Conservation (phyloP, 2,113 vertebrate species). For the Marcusenius ussheri region DNA sequence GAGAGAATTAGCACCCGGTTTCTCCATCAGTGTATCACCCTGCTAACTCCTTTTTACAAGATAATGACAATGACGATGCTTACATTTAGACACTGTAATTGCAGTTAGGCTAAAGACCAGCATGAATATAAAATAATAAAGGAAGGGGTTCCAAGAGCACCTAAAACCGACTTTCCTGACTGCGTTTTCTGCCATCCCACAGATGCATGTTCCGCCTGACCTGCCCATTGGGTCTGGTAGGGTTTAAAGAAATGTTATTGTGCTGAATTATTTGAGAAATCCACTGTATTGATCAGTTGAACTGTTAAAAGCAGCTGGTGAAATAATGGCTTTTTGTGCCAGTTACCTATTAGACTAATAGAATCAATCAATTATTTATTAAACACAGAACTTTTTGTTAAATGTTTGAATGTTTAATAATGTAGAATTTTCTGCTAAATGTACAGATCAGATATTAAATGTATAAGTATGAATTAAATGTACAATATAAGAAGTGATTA, state of each 20-base stretch:
- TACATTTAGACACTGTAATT: background rate
- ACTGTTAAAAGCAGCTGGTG: background rate
- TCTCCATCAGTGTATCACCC: background rate
- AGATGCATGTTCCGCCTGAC: background rate
- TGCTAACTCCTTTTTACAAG: background rate
- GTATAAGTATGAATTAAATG: conserved; percentile 6
- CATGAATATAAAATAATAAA: background rate
- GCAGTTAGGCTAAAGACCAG: background rate
- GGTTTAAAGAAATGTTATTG: background rate
- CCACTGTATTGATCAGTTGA: background rate
- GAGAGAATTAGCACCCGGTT: background rate
- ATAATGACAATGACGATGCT: background rate
- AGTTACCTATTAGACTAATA: background rate
- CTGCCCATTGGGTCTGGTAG: background rate
- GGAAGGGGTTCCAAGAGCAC: background rate
- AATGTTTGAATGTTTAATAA: background rate
- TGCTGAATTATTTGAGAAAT: background rate
- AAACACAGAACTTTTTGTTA: background rate
- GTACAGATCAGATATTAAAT: conserved; percentile 1
- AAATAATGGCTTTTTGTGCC: background rate
- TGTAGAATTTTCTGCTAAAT: background rate
- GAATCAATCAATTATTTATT: conserved; percentile 3
- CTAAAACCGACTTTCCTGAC: background rate
- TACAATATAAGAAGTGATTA: conserved; percentile 3
- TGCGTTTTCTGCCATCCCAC: background rate